phyloP scores from a whole-genome alignment of 2,113 vertebrate genomes.

The Malurus melanocephalus region DNA sequence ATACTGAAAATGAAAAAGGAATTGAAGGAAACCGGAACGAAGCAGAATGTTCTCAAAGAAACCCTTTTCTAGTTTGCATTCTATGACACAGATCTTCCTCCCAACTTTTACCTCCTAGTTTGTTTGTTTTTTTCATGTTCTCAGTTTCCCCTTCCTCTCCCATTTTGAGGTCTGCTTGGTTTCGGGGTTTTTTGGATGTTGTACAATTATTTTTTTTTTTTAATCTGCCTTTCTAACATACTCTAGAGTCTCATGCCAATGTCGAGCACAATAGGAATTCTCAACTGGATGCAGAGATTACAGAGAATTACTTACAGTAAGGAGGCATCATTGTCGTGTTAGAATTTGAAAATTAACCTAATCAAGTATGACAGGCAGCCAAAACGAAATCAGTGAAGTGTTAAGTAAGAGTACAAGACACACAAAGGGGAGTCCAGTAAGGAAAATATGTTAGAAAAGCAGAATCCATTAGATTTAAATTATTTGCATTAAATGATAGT shows the following conservation, averaged over 20 bases:
- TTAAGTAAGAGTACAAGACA: background rate
- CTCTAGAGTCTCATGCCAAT: background rate
- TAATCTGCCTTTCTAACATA: constrained; percentile 52
- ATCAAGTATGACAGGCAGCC: background rate
- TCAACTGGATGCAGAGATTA: background rate
- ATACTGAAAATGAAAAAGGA: constrained; percentile 61
- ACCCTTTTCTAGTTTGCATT: background rate
- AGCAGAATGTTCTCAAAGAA: background rate
- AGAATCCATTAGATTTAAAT: constrained; percentile 4
- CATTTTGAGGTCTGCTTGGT: constrained; percentile 44
- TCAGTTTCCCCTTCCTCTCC: constrained; percentile 52
- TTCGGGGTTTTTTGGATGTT: background rate
- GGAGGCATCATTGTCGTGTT: background rate
- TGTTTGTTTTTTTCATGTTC: background rate
- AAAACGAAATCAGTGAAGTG: background rate
- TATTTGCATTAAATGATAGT: background rate
- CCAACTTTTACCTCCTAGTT: background rate
- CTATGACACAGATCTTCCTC: background rate
- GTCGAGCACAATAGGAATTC: background rate
- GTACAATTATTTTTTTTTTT: background rate
- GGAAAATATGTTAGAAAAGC: constrained; percentile 57
- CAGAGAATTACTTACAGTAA: background rate
- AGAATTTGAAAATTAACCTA: constrained; percentile 1
- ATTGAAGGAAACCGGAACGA: constrained; percentile 20
- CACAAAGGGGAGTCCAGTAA: background rate